Percentiles rank a stretch among this genome's conserved stretches.
phyloP scores from a whole-genome alignment of 2,797 vertebrate species.

The Gastrophryne carolinensis region DNA sequence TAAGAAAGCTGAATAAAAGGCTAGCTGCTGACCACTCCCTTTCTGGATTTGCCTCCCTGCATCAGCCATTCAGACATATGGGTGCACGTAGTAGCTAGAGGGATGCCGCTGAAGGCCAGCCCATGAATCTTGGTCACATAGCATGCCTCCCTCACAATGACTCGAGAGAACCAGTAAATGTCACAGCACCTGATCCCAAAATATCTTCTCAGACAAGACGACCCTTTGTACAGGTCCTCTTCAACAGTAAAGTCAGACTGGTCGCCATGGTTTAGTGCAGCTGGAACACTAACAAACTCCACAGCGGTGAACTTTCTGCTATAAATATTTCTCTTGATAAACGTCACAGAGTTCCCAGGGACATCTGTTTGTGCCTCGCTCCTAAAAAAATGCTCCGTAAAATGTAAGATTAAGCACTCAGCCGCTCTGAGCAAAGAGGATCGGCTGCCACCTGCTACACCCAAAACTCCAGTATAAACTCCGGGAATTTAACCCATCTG shows the following conservation, averaged over 20 bases:
- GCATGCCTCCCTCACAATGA: too few species aligned
- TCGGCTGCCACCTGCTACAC: conserved; percentile 28
- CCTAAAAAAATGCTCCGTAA: not conserved
- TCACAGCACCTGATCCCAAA: too few species aligned
- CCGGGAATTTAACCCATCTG: not conserved
- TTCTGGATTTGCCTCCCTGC: too few species aligned
- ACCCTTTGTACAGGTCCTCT: too few species aligned
- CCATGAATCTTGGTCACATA: too few species aligned
- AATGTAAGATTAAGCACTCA: not conserved
- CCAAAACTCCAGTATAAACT: not conserved
- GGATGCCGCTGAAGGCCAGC: too few species aligned
- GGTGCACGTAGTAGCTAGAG: too few species aligned
- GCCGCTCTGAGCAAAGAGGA: conserved; percentile 22
- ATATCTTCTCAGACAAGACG: too few species aligned
- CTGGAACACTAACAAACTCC: not conserved
- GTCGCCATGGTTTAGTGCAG: not conserved
- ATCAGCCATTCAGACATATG: too few species aligned
- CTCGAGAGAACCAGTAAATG: too few species aligned
- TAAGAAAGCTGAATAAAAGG: too few species aligned
- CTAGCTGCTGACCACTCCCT: too few species aligned
- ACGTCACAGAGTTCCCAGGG: not conserved
- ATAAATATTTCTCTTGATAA: not conserved
- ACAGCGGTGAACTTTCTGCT: not conserved
- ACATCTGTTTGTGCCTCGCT: not conserved
- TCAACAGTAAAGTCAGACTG: not conserved